These are phyloP conservation scores for Pristionchus fissidentatus DNA, from an alignment of 2,888 invertebrate species.

Conservation along the genomic window DNA sequence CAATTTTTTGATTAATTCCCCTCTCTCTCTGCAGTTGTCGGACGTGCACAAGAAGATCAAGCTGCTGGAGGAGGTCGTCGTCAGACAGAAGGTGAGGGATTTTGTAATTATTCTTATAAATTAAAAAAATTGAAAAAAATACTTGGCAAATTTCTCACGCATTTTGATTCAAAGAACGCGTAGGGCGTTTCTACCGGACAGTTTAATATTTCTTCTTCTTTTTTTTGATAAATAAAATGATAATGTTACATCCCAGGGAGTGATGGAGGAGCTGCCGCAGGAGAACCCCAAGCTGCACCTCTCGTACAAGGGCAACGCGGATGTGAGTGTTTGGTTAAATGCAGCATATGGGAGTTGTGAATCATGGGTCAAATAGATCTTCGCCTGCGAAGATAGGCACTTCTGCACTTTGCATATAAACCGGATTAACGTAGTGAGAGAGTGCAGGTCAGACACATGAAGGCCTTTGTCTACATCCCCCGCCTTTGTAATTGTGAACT, in stretches of 20 bases:
- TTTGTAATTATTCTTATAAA: not conserved
- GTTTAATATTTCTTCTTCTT: not conserved
- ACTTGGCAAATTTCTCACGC: no score
- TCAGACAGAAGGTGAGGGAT: constrained; percentile 28
- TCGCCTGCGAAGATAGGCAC: no score
- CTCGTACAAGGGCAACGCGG: constrained; percentile 36
- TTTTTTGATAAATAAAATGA: not conserved
- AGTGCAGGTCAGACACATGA: no score
- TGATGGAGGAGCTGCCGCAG: constrained; percentile 22
- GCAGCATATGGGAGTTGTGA: not conserved
- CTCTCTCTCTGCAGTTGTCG: not conserved
- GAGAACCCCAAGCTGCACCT: constrained; percentile 11
- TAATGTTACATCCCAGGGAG: not conserved
- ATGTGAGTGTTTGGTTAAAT: not conserved
- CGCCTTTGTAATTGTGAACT: no score
- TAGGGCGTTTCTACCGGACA: not conserved
- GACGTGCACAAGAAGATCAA: constrained; percentile 45
- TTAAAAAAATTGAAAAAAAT: not conserved
- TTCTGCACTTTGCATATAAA: no score
- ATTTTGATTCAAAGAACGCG: not conserved
- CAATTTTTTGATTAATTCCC: not conserved
- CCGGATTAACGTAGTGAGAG: no score
- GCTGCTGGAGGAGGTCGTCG: constrained; percentile 44
- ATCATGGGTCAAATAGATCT: no score
- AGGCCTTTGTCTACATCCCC: no score